Base-by-base conservation (phyloP, 2,797 vertebrate species). In the Limosa lapponica region DNA sequence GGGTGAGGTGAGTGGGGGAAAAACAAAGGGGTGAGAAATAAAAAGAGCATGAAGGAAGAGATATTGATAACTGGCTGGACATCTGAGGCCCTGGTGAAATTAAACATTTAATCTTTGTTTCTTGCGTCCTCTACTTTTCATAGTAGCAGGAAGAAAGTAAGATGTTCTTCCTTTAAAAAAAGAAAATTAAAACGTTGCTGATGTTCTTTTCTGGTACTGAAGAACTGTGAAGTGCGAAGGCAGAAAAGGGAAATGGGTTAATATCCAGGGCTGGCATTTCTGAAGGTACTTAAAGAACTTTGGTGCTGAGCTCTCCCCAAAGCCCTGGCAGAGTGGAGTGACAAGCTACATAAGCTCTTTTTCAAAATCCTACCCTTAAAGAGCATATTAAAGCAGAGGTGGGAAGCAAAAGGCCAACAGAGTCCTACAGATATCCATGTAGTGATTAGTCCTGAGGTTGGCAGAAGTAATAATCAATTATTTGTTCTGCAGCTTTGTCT, bases 281-380 rank as follows among this genome's bases (percentile, higher is more conserved):
- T 71, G 49, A 87, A 85, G 17, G 8, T 65, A 51, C 27, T n/a
- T 78, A 44, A 87, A 74, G 51, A 74, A 54, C 30, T 79, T 79
- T 1, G 5, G 28, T 81, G 34, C 72, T 81, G 34, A 96, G 61
- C 34, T 89, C 44, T 93, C 22, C 27, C 19, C 89, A 77, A 96
- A 94, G 48, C 18, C 23, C 30, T 4, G 2, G 23, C 89, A 61
- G 44, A 78, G 37, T n/a, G 39, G 23, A 83, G 24, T 64, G n/a
- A 44, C n/a, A 84, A 90, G 58, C 36, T 72, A 30, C 37, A 73
- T 88, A 94, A 96, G 75, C 65, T 95, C 54, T 81, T 89, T 90
- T 81, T 72, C 72, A 69, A 91, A 96, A 91, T 86, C 55, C 54
- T 78, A 37, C 57, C 28, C 81, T 81, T 81, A 74, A 93, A 92